These are phyloP conservation scores for Microplitis demolitor DNA, from an alignment of 1,140 invertebrate species.

Conservation along the genomic window DNA sequence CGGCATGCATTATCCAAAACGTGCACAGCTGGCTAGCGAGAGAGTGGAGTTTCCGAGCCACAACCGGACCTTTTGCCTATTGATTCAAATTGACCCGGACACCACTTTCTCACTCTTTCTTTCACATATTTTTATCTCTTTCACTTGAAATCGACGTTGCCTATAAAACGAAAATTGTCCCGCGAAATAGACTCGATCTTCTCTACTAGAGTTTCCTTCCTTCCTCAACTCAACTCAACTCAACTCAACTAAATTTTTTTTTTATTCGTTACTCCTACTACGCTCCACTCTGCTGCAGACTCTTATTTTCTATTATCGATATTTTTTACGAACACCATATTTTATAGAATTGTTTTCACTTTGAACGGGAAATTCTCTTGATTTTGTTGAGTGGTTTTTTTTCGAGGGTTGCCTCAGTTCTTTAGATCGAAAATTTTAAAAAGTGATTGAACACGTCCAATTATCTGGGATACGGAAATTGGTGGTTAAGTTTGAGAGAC, in stretches of 20 bases:
- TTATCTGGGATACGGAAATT: constrained; percentile 1
- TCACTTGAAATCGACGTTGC: no score
- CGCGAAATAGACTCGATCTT: constrained; percentile 16
- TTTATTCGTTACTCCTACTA: no score
- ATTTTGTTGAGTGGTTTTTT: no score
- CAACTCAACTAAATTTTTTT: neutral
- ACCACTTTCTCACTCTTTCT: neutral
- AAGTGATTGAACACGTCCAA: no score
- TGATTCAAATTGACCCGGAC: constrained; percentile 11
- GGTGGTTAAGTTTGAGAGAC: constrained; percentile 1
- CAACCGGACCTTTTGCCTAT: constrained; percentile 5
- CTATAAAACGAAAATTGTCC: constrained; percentile 7
- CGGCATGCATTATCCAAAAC: constrained; percentile 16
- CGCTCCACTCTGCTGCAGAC: neutral
- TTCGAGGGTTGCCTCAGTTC: no score
- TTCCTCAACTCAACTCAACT: neutral
- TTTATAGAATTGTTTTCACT: neutral
- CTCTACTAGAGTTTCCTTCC: neutral
- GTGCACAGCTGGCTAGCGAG: constrained; percentile 14
- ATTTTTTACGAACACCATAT: neutral
- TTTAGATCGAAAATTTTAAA: no score
- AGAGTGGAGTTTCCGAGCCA: neutral
- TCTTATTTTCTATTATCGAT: neutral
- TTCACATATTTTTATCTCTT: no score
- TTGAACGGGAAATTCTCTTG: no score